Evolutionary conservation across 2,797 vertebrate genomes (phyloP).

Genomic region (Agapornis canus): DNA sequence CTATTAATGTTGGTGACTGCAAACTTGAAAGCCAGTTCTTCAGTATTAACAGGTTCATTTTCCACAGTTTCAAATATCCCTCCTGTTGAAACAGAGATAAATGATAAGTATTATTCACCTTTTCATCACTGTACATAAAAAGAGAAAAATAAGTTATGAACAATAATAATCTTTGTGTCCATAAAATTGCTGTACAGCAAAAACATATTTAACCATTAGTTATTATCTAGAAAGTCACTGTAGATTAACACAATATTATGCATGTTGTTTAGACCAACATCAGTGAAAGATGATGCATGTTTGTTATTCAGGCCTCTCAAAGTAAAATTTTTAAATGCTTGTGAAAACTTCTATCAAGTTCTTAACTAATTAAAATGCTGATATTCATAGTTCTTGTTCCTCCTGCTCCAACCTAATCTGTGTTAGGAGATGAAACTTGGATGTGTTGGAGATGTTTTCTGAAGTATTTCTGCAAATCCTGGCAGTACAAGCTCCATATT

Average conservation of each 20-base stretch:
- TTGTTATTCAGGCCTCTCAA: neutral
- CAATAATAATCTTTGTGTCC: neutral
- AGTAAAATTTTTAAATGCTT: neutral
- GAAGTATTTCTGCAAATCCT: neutral
- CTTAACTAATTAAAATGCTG: neutral
- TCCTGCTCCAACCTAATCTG: neutral
- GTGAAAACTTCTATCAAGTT: neutral
- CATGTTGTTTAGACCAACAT: neutral
- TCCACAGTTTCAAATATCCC: constrained; percentile 98
- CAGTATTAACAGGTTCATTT: constrained; percentile 93
- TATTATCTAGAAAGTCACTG: neutral
- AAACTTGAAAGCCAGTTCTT: constrained; percentile 99
- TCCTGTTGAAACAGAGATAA: constrained; percentile 82
- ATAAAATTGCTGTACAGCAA: neutral
- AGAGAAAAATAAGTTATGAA: neutral
- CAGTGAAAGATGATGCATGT: neutral
- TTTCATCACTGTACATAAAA: neutral
- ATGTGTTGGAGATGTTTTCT: neutral
- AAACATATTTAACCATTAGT: neutral
- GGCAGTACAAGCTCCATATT: neutral
- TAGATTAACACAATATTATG: neutral
- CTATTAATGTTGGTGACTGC: constrained; percentile 97
- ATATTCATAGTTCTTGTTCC: neutral
- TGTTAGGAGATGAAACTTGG: neutral
- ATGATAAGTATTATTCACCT: constrained; percentile 33